These are phyloP conservation scores for Phoxinus dragarum DNA, from an alignment of 2,797 vertebrate species.

Conservation along the genomic window DNA sequence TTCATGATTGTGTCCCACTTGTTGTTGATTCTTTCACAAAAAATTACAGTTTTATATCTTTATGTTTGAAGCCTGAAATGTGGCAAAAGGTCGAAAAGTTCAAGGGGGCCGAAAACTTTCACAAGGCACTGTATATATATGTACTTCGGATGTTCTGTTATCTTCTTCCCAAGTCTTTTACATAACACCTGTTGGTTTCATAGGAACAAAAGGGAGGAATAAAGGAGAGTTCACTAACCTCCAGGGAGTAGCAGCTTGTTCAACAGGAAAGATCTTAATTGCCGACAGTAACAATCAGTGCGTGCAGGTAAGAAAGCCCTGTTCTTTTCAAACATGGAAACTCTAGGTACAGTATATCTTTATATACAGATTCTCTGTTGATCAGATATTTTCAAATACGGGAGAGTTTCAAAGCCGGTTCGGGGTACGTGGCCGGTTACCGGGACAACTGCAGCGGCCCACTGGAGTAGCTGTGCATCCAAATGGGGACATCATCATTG, in stretches of 20 bases:
- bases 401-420: constrained; percentile 97
- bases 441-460: constrained; percentile 93
- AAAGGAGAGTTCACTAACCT: constrained; percentile 99
- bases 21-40: too few relatives aligned
- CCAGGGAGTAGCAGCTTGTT: constrained; percentile 93
- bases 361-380: neutral
- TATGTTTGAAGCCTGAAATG: too few relatives aligned
- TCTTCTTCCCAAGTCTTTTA: neutral
- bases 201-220: constrained; percentile 97
- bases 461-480: constrained; percentile 97
- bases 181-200: constrained; percentile 30
- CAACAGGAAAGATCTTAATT: constrained; percentile 90
- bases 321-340: neutral
- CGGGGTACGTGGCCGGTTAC: constrained; percentile 92
- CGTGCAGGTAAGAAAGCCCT: constrained; percentile 85
- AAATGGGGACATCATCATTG: constrained; percentile 96
- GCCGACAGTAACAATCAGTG: constrained; percentile 99
- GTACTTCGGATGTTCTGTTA: neutral
- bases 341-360: neutral
- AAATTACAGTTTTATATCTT: too few relatives aligned
- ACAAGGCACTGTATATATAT: too few relatives aligned
- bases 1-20: too few relatives aligned
- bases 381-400: constrained; percentile 93
- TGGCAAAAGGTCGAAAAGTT: too few relatives aligned
- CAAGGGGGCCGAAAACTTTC: too few relatives aligned